Evolutionary conservation across 1,140 invertebrate species (phyloP).

Genomic region (Dendroctonus ponderosae): DNA sequence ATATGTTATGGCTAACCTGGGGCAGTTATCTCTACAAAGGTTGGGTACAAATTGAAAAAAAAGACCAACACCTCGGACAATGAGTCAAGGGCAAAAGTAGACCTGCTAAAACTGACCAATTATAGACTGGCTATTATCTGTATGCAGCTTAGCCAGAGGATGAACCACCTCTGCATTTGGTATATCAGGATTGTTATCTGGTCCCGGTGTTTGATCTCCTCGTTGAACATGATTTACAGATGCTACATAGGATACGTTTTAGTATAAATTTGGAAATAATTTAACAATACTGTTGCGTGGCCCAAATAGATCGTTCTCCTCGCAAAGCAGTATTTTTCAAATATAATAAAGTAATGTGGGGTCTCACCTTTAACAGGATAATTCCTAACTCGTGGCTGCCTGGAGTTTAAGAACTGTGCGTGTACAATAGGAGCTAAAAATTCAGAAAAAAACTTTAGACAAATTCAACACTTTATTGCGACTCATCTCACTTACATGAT

Average conservation of each 20-base stretch:
- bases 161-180: constrained; percentile 19
- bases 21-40: too few relatives aligned
- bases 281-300: neutral
- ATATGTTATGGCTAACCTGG: too few relatives aligned
- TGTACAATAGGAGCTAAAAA: constrained; percentile 18
- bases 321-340: neutral
- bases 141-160: constrained; percentile 22
- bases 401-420: constrained; percentile 17
- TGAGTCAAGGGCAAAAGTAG: neutral
- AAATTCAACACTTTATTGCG: too few relatives aligned
- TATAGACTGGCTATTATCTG: constrained; percentile 4
- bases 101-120: constrained; percentile 25
- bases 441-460: too few relatives aligned
- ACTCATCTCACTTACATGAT: constrained; percentile 8
- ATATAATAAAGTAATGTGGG: neutral
- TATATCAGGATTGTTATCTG: constrained; percentile 15
- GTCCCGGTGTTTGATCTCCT: constrained; percentile 29
- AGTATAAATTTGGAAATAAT: constrained; percentile 3
- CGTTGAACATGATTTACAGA: constrained; percentile 14
- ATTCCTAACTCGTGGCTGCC: constrained; percentile 13
- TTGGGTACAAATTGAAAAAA: neutral
- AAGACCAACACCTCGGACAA: constrained; percentile 18
- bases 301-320: neutral
- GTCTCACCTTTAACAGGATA: constrained; percentile 26
- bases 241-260: constrained; percentile 6